A percentile compares a stretch with the other conserved stretches of the same genome.
Evolutionary conservation across 2,888 invertebrate genomes (phyloP).

Genomic region (Scaptomyza polygonia): DNA sequence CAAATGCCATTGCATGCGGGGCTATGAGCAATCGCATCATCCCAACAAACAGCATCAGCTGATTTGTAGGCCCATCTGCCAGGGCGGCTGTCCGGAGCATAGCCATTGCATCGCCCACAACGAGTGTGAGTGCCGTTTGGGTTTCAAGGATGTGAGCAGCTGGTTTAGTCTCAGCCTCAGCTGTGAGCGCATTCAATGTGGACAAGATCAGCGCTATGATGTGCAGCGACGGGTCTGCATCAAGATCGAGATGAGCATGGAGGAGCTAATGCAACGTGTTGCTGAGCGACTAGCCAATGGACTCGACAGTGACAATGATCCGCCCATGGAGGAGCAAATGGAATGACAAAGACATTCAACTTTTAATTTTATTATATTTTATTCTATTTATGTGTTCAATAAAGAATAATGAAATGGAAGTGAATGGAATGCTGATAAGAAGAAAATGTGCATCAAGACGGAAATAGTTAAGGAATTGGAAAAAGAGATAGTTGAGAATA

Average conservation of each 20-base stretch:
- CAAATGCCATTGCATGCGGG: slow-evolving; percentile 76
- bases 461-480: background rate
- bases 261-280: slow-evolving; percentile 80
- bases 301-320: slow-evolving; percentile 21
- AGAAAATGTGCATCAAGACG: background rate
- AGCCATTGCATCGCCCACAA: slow-evolving; percentile 80
- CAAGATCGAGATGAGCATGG: slow-evolving; percentile 80
- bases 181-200: slow-evolving; percentile 78
- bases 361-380: background rate
- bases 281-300: slow-evolving; percentile 74
- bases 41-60: slow-evolving; percentile 68
- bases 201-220: slow-evolving; percentile 78
- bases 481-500: background rate
- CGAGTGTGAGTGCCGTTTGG: slow-evolving; percentile 83
- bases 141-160: slow-evolving; percentile 76
- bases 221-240: slow-evolving; percentile 62
- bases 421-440: background rate
- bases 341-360: slow-evolving; percentile 2
- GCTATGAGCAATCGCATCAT: slow-evolving; percentile 78
- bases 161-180: slow-evolving; percentile 67
- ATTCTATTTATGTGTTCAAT: slow-evolving; percentile 21
- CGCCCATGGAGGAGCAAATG: slow-evolving; percentile 18
- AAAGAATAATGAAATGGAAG: slow-evolving; percentile 11
- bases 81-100: slow-evolving; percentile 78
- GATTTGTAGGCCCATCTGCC: slow-evolving; percentile 79